Evolutionary conservation across 2,797 vertebrate genomes (phyloP), one percentile per base, ranked within the genome.

Genomic region (Parauchenoglanis ngamensis): DNA sequence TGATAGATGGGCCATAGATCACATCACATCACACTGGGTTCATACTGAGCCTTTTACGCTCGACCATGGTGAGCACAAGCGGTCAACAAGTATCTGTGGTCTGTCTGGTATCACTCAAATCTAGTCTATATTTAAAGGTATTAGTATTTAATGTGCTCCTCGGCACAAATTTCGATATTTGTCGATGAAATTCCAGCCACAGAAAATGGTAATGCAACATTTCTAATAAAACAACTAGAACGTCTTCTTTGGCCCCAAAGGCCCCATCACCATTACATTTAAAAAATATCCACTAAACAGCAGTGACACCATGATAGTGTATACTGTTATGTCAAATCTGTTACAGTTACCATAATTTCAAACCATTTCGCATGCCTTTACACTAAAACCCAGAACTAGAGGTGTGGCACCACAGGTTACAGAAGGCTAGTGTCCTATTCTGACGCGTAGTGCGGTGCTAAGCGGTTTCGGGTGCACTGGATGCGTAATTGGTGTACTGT

Each of bases 31-130:
- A 76, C 63, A 70, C 73, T 65, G 25, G 56, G 57, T 61, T 56
- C 57, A 35, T 31, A 31, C 57, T 73, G 57, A 76, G 56, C 35
- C 3, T n/a, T 68, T 59, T 63, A 76, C 61, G n/a, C 82, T 46
- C 49, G 79, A 75, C 76, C 31, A 52, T 52, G 67, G 68, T 25
- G 17, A 28, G 70, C 61, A 75, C 52, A 21, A 25, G 61, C 56
- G 72, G 81, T 77, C 79, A 87, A 61, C 44, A 52, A 65, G 56
- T 79, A 79, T 59, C 28, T 52, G 49, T 56, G 52, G 52, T 56
- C n/a, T 57, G 56, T 59, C 19, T 59, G 31, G 2, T 40, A 44
- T 44, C 25, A 40, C 13, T 44, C 40, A 49, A 5, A 67, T 67
- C 3, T 49, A 0, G 44, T 52, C 57, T 81, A n/a, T 7, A n/a